Evolutionary conservation across 2,797 vertebrate genomes (phyloP), one percentile per base, ranked within the genome.

Genomic region (Orestias chungarensis): DNA sequence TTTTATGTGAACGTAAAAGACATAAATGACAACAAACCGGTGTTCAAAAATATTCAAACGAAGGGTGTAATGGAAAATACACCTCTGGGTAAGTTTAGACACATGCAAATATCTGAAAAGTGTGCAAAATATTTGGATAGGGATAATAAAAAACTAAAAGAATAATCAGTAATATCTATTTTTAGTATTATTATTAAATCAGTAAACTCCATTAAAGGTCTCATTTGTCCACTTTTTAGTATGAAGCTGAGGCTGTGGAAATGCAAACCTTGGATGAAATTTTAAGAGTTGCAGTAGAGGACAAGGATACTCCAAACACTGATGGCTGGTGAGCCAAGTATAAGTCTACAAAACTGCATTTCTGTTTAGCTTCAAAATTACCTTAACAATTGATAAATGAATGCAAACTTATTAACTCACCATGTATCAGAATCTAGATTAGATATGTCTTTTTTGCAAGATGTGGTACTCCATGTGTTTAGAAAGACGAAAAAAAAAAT

Each of bases 11-110:
- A 89, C 6, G 64, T 97, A 78, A 71, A 76, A 9, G 96, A 97
- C 64, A 83, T 94, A 68, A 97, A 97, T 69, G 96, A 97, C 83
- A 96, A 96, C 0, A 0, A 85, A 1, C 96, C 96, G 0, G 11
- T 0, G 7, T 96, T 97, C 82, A 0, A 0, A 55, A 0, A 0
- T 68, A 4, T n/a, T n/a, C n/a, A 65, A 90, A 0, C 27, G 1
- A 1, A n/a, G 8, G 0, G 2, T 0, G 6, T 96, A 67, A 73
- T 64, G 0, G 95, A 97, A 88, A 93, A 81, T 50, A 3, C 0
- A 0, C 0, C 0, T 14, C 74, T 76, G 59, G 91, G 96, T 96
- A 43, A 82, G 89, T 66, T 52, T 33, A 27, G 5, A 38, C 1
- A 68, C n/a, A 11, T 9, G 0, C n/a, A 64, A 54, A 49, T 54